Percentiles rank a stretch among this genome's conserved stretches.
Conservation (phyloP, 2,113 vertebrate genomes). For the Eupsittula cactorum region DNA sequence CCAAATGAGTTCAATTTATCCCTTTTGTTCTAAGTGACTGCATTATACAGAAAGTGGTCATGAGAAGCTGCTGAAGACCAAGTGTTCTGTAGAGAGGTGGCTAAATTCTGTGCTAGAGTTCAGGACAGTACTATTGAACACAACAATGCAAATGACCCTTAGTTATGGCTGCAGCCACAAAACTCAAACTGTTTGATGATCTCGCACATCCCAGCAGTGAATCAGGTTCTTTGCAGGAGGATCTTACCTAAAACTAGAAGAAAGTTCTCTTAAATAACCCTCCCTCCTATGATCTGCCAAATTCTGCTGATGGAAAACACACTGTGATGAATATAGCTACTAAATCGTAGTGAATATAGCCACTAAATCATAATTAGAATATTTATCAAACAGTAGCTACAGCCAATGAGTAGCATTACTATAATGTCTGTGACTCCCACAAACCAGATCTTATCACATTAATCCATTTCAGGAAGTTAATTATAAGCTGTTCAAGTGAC, state of each 20-base stretch:
- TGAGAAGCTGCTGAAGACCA: neutral
- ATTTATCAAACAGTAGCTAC: neutral
- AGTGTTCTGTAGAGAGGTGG: neutral
- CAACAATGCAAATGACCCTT: neutral
- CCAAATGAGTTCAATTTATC: neutral
- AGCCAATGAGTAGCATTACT: neutral
- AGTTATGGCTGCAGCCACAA: neutral
- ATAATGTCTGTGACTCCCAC: neutral
- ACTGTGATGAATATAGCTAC: neutral
- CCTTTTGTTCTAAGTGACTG: neutral
- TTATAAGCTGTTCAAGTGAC: neutral
- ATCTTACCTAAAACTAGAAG: neutral
- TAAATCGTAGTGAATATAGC: neutral
- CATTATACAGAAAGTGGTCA: neutral
- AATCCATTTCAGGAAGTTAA: neutral
- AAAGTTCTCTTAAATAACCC: neutral
- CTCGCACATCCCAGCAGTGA: accelerated
- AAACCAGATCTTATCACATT: neutral
- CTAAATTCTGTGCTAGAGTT: neutral
- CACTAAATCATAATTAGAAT: neutral
- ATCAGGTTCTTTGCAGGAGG: neutral
- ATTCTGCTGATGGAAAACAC: neutral
- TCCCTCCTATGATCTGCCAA: neutral
- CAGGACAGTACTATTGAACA: neutral
- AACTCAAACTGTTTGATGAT: neutral